phyloP scores from a whole-genome alignment of 2,888 invertebrate species.

The Scotopteryx bipunctaria region DNA sequence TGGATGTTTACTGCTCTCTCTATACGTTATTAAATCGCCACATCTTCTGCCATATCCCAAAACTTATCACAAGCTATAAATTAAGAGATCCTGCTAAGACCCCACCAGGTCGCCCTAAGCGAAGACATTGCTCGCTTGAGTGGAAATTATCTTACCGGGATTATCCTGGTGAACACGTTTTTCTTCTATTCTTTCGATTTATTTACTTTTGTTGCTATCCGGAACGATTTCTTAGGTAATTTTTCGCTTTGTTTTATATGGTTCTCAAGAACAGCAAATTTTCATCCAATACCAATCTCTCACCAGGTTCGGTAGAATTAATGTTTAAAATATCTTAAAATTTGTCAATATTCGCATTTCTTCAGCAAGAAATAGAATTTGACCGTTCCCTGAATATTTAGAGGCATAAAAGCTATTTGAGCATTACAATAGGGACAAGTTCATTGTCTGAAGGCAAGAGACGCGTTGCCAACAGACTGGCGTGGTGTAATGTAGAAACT shows the following conservation, averaged over 20 bases:
- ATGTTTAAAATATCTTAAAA: not conserved
- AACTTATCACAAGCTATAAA: conserved; percentile 71
- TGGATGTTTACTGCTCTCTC: no score
- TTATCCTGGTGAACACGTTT: conserved; percentile 64
- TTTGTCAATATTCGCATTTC: conserved; percentile 14
- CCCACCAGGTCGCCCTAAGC: conserved; percentile 70
- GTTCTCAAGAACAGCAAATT: no score
- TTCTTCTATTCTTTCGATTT: conserved; percentile 49
- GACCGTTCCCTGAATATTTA: conserved; percentile 38
- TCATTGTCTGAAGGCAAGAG: conserved; percentile 72
- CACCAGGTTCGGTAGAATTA: no score
- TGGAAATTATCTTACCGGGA: conserved; percentile 72
- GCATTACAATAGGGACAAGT: conserved; percentile 70
- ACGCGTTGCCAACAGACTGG: conserved; percentile 61
- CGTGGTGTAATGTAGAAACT: conserved; percentile 45
- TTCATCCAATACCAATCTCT: no score
- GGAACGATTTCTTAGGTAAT: not conserved
- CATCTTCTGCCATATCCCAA: conserved; percentile 35
- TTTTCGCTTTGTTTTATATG: not conserved
- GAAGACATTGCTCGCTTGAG: conserved; percentile 71
- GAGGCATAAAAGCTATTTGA: conserved; percentile 64
- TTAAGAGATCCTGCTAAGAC: conserved; percentile 82
- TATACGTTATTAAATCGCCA: conserved; percentile 20
- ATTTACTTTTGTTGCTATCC: conserved; percentile 20
- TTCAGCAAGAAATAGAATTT: conserved; percentile 9